These are phyloP conservation scores for Athetis lepigone DNA, from an alignment of 2,888 invertebrate genomes.

Conservation along the genomic window DNA sequence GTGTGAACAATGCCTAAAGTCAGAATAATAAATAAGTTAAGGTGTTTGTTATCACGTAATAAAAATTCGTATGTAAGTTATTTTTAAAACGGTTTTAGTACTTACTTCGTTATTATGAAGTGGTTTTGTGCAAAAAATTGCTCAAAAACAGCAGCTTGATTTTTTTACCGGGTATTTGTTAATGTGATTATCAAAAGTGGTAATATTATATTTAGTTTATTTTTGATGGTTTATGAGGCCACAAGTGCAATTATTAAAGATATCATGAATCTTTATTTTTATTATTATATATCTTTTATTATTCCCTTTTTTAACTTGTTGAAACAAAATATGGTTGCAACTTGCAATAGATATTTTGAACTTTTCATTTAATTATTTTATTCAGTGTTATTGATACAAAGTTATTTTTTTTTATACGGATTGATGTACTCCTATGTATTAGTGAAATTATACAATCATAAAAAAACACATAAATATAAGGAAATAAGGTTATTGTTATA, in stretches of 20 bases:
- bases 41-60: not conserved
- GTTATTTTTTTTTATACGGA: conserved; percentile 1
- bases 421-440: conserved; percentile 22
- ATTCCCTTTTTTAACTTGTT: conserved; percentile 7
- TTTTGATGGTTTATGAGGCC: not conserved
- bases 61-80: not conserved
- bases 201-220: not conserved
- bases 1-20: no score
- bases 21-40: conserved; percentile 4
- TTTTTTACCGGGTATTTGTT: not conserved
- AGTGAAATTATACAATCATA: conserved; percentile 20
- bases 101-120: not conserved
- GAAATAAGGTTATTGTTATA: conserved; percentile 25
- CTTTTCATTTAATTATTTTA: conserved; percentile 15
- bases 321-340: no score
- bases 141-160: conserved; percentile 2
- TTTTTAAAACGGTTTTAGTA: conserved; percentile 2
- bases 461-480: conserved; percentile 29
- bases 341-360: no score
- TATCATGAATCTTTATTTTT: conserved; percentile 31
- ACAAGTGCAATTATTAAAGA: not conserved
- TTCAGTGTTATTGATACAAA: not conserved
- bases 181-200: not conserved
- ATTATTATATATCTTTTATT: conserved; percentile 10
- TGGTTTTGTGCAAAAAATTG: not conserved